Conservation (phyloP, 2,888 invertebrate genomes). For the Allolobophora icterica region DNA sequence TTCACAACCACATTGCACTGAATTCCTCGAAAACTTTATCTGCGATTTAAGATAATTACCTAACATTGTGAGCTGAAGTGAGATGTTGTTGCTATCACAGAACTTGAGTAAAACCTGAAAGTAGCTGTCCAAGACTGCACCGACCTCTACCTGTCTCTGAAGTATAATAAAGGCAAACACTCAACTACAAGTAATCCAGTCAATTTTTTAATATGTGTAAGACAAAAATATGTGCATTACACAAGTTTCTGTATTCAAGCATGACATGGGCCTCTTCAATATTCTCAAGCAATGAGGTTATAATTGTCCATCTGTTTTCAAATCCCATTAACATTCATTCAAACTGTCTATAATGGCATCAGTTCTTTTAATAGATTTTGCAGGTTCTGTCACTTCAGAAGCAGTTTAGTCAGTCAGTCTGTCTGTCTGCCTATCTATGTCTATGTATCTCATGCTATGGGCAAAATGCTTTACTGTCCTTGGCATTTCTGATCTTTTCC, state of each 20-base stretch:
- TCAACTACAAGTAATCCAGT: no score
- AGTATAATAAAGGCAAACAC: constrained; percentile 45
- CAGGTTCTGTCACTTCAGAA: no score
- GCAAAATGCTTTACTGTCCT: background rate
- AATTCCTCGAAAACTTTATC: background rate
- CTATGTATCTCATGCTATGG: background rate
- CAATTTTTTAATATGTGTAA: no score
- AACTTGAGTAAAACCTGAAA: constrained; percentile 54
- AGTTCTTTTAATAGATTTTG: no score
- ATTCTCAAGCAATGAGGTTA: background rate
- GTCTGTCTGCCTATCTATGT: background rate
- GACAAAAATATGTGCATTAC: background rate
- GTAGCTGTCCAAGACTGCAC: constrained; percentile 64
- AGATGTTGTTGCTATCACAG: constrained; percentile 49
- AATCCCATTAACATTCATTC: background rate
- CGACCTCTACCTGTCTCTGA: constrained; percentile 72
- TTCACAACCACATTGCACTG: background rate
- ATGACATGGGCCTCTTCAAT: background rate
- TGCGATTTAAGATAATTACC: constrained; percentile 50
- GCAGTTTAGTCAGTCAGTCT: background rate
- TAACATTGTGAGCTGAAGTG: constrained; percentile 58
- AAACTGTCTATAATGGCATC: no score
- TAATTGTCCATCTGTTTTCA: background rate
- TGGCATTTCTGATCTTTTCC: no score
- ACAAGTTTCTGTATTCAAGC: background rate